Evolutionary conservation across 2,888 invertebrate genomes (phyloP).

Genomic region (Erebia ligea): DNA sequence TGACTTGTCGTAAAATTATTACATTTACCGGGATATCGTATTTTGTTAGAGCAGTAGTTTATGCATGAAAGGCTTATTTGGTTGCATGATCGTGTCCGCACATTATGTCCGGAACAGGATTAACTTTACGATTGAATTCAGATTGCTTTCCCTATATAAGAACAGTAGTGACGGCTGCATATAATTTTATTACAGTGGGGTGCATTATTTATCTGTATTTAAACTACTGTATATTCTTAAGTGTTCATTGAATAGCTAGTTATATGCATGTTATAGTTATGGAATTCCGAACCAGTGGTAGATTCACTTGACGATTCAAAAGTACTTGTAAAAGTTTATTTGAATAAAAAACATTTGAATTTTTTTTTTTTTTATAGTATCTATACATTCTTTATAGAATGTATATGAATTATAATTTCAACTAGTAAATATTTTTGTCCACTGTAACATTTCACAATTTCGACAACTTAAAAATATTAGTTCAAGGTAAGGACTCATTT

Average conservation of each 20-base stretch:
- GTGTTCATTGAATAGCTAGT: conserved; percentile 3
- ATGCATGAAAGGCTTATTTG: conserved; percentile 42
- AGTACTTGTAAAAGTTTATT: no score
- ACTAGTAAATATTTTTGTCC: not conserved
- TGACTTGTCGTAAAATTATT: conserved; percentile 75
- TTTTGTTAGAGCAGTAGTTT: conserved; percentile 51
- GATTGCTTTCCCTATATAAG: conserved; percentile 37
- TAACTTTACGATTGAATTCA: conserved; percentile 44
- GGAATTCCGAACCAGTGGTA: no score
- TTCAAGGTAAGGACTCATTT: no score
- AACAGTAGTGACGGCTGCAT: conserved; percentile 32
- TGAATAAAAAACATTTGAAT: no score
- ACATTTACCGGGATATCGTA: conserved; percentile 65
- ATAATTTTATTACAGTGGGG: conserved; percentile 25
- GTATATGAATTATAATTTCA: not conserved
- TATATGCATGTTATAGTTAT: no score
- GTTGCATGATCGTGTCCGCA: conserved; percentile 42
- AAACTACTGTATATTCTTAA: conserved; percentile 16
- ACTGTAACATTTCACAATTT: not conserved
- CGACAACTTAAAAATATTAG: no score
- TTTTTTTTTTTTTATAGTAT: no score
- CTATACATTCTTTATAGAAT: not conserved
- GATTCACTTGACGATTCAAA: no score
- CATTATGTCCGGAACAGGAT: conserved; percentile 39
- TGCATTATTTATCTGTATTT: conserved; percentile 24